Base-by-base conservation (phyloP, 2,113 vertebrate genomes). In the Mormoops blainvillei region DNA sequence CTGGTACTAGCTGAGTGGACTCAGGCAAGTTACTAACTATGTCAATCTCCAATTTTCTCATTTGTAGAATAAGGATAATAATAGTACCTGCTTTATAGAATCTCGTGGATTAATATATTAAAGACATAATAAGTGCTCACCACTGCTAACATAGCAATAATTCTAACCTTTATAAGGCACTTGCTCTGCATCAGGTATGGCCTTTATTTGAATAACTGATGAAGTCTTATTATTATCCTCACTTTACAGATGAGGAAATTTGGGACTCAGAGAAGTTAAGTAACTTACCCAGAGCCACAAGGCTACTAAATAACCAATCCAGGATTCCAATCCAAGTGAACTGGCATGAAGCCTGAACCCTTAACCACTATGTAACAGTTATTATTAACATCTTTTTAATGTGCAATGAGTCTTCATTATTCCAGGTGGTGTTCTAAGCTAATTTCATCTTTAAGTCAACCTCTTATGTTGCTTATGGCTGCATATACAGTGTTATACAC, bases 31-130 rank as follows among this genome's bases (percentile, higher is more conserved):
- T 45, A 38, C 33, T 94, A 36, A 36, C 41, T 89, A 7, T 15
- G 10, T 92, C 90, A 11, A 71, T 77, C 41, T 68, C 94, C 83
- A 78, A 50, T 81, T 95, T 87, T 71, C 58, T 95, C n/a, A n/a
- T 61, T 58, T 87, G 26, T 87, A 61, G 90, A 96, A 76, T 43
- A 92, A 22, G 28, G 22, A 87, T 54, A 87, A 71, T 91, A 74
- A 81, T 24, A 70, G 26, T 48, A 71, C 12, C 63, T 94, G 43
- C 45, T 89, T 93, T 28, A 12, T 7, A 56, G 58, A 90, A 28
- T 36, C 67, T 78, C 81, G n/a, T 65, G 48, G 83, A 76, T 89
- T 88, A 58, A 20, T 36, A 85, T 41, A 10, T 85, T 88, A 85
- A 94, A 89, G 61, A 91, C 19, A 78, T 28, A 89, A 26, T 82